Conservation (phyloP, 2,888 invertebrate genomes). For the Pammene fasciana region DNA sequence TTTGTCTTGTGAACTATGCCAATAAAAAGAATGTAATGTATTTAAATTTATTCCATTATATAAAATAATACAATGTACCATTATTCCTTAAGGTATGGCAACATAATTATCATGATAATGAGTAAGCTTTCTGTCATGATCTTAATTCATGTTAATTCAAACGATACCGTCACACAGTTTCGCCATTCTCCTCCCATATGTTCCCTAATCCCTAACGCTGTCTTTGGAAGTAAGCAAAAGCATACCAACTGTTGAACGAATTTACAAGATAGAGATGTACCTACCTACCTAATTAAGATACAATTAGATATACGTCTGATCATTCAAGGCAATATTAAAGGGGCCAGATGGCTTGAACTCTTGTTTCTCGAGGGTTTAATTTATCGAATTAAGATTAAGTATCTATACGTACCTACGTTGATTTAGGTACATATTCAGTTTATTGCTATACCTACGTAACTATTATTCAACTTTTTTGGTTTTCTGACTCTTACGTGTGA, state of each 20-base stretch:
- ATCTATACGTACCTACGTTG: too few species aligned
- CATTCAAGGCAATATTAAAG: neutral
- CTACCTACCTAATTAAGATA: neutral
- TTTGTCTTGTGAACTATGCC: neutral
- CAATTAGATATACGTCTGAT: neutral
- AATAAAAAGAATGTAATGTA: neutral
- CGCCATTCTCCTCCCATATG: slow-evolving; percentile 32
- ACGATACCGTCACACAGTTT: slow-evolving; percentile 21
- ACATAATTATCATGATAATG: slow-evolving; percentile 37
- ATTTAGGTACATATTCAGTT: slow-evolving; percentile 2
- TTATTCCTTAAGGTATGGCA: slow-evolving; percentile 30
- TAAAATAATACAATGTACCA: slow-evolving; percentile 26
- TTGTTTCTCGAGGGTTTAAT: neutral
- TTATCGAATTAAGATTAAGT: neutral
- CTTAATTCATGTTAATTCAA: slow-evolving; percentile 36
- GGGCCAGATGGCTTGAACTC: slow-evolving; percentile 15
- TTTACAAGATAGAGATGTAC: neutral
- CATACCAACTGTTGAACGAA: neutral
- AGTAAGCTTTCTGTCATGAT: slow-evolving; percentile 35
- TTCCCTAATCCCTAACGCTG: slow-evolving; percentile 17
- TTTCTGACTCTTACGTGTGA: too few species aligned
- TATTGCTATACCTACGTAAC: neutral
- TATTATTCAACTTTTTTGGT: too few species aligned
- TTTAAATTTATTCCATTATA: slow-evolving; percentile 16
- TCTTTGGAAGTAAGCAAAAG: neutral